Evolutionary conservation across 2,888 invertebrate genomes (phyloP).

Genomic region (Papilio demoleus): DNA sequence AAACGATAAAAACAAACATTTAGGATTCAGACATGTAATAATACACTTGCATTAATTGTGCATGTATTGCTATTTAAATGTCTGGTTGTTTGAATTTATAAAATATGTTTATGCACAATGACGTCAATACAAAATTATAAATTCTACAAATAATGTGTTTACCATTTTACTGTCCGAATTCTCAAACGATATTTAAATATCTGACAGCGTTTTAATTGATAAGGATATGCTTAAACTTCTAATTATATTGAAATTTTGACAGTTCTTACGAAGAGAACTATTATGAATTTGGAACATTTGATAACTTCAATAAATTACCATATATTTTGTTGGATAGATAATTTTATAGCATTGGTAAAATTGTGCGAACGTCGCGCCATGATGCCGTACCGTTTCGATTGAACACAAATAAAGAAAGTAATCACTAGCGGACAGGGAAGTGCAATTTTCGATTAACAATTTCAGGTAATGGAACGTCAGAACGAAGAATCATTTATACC

Average conservation of each 20-base stretch:
- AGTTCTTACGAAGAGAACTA: too few relatives aligned
- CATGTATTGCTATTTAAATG: neutral
- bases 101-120: neutral
- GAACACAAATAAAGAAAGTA: slow-evolving; percentile 17
- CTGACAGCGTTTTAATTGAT: too few relatives aligned
- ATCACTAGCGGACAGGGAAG: slow-evolving; percentile 16
- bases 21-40: too few relatives aligned
- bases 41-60: too few relatives aligned
- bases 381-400: neutral
- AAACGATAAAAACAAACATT: too few relatives aligned
- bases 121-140: neutral
- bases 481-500: slow-evolving; percentile 16
- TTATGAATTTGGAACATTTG: too few relatives aligned
- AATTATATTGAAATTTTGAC: too few relatives aligned
- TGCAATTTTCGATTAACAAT: slow-evolving; percentile 27
- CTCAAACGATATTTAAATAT: too few relatives aligned
- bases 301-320: too few relatives aligned
- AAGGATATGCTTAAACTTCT: too few relatives aligned
- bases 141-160: neutral
- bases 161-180: too few relatives aligned
- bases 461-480: slow-evolving; percentile 38
- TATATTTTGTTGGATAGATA: too few relatives aligned
- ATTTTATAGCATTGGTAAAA: neutral
- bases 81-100: neutral
- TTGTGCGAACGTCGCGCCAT: neutral